phyloP scores from a whole-genome alignment of 2,888 invertebrate species.

The Synanthedon myopaeformis region DNA sequence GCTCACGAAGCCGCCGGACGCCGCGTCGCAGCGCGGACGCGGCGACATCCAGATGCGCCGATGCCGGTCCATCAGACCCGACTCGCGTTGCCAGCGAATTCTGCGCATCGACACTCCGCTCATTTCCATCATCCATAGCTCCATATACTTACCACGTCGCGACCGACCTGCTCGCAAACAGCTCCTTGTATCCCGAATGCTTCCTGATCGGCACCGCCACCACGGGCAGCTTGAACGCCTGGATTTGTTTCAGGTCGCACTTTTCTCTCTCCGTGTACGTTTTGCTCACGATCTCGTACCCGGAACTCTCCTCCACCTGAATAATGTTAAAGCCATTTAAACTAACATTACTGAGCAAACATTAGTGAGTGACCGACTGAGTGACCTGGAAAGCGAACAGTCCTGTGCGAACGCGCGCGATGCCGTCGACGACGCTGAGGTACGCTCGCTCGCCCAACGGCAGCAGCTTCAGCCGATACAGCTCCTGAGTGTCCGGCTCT shows the following conservation, averaged over 20 bases:
- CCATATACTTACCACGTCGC: neutral
- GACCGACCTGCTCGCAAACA: constrained; percentile 51
- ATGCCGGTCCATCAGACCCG: constrained; percentile 62
- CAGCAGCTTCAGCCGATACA: constrained; percentile 68
- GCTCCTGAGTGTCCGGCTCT: constrained; percentile 57
- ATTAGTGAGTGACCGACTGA: neutral
- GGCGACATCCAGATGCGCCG: constrained; percentile 66
- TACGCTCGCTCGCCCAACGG: constrained; percentile 67
- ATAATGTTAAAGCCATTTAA: neutral
- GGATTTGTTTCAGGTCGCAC: constrained; percentile 71
- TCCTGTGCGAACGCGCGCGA: constrained; percentile 63
- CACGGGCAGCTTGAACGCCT: constrained; percentile 70
- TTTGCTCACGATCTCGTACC: constrained; percentile 71
- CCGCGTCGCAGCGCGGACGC: constrained; percentile 63
- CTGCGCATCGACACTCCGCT: constrained; percentile 23
- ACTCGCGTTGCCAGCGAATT: constrained; percentile 72
- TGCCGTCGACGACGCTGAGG: constrained; percentile 63
- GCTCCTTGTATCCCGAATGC: constrained; percentile 70
- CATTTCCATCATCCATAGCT: too few species aligned
- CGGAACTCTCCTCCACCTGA: constrained; percentile 68
- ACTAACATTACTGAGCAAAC: neutral
- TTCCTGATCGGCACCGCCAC: constrained; percentile 65
- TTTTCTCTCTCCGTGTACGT: constrained; percentile 74
- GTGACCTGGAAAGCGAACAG: constrained; percentile 70
- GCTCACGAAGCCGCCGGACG: constrained; percentile 60